Evolutionary conservation across 1,140 invertebrate genomes (phyloP).

Genomic region (Onthophagus taurus): DNA sequence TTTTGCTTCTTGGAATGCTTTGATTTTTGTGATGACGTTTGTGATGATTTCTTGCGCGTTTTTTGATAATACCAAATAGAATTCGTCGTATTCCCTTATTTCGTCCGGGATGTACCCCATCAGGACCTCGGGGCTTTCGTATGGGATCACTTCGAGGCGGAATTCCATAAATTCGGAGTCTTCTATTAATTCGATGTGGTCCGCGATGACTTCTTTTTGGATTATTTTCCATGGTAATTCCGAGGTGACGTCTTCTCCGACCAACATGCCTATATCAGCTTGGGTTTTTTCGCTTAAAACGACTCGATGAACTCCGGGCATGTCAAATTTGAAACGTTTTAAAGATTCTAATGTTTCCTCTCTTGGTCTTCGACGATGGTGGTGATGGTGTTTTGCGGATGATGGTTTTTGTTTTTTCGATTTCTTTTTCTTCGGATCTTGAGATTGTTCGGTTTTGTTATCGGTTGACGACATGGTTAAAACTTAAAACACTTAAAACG

Average conservation of each 20-base stretch:
- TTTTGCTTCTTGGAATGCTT: conserved; percentile 50
- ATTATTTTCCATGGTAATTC: conserved; percentile 65
- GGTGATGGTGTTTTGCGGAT: too few species aligned
- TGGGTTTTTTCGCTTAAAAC: conserved; percentile 39
- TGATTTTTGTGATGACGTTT: conserved; percentile 44
- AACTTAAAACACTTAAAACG: too few species aligned
- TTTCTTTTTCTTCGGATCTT: too few species aligned
- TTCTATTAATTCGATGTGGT: conserved; percentile 43
- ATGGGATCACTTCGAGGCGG: conserved; percentile 42
- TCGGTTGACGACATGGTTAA: too few species aligned
- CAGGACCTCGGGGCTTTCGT: conserved; percentile 47
- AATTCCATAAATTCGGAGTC: conserved; percentile 48
- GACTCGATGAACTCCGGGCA: conserved; percentile 27
- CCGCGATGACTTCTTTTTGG: conserved; percentile 49
- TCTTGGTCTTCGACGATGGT: background rate
- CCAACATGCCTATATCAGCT: conserved; percentile 35
- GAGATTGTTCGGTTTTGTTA: too few species aligned
- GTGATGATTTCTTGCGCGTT: conserved; percentile 39
- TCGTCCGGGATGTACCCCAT: conserved; percentile 58
- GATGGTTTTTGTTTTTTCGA: too few species aligned
- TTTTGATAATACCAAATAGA: conserved; percentile 57
- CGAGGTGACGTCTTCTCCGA: conserved; percentile 50
- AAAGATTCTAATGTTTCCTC: background rate
- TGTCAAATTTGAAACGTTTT: conserved; percentile 15
- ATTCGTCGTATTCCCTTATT: conserved; percentile 49